Evolutionary conservation across 2,113 vertebrate genomes (phyloP).

Genomic region (Lethenteron reissneri): DNA sequence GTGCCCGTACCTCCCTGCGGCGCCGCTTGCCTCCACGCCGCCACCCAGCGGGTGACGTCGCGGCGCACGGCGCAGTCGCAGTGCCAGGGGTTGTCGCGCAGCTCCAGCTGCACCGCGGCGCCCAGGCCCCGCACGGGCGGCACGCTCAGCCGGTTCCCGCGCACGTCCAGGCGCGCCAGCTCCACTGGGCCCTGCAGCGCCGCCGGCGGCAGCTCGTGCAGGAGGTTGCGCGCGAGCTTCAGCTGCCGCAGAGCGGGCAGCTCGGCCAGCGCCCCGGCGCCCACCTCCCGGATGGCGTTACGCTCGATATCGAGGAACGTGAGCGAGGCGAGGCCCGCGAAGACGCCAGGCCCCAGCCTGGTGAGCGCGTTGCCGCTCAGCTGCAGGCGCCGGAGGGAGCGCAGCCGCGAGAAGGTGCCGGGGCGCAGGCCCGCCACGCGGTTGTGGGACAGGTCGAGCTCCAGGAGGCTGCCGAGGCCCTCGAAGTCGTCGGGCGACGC

Average conservation of each 20-base stretch:
- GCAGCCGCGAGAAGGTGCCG: too few species aligned
- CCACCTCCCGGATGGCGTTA: not conserved
- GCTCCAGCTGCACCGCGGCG: not conserved
- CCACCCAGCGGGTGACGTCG: too few species aligned
- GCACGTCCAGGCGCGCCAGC: not conserved
- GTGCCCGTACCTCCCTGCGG: too few species aligned
- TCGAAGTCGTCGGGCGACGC: too few species aligned
- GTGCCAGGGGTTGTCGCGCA: constrained; percentile 1
- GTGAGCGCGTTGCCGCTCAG: not conserved
- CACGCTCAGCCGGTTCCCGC: not conserved
- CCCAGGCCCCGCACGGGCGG: not conserved
- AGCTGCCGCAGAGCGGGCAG: not conserved
- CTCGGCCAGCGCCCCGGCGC: not conserved
- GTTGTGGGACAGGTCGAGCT: too few species aligned
- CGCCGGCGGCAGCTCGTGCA: not conserved
- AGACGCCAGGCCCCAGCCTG: not conserved
- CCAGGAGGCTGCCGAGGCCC: too few species aligned
- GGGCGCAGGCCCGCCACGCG: too few species aligned
- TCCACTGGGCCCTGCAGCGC: not conserved
- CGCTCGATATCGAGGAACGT: not conserved
- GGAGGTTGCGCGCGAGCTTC: not conserved
- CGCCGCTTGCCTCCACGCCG: too few species aligned
- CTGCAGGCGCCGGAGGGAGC: not conserved
- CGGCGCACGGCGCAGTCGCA: not conserved
- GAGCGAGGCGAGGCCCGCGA: not conserved